Evolutionary conservation across 2,888 invertebrate species (phyloP), one percentile per base, ranked within the genome.

Genomic region (Zonitis immaculata): DNA sequence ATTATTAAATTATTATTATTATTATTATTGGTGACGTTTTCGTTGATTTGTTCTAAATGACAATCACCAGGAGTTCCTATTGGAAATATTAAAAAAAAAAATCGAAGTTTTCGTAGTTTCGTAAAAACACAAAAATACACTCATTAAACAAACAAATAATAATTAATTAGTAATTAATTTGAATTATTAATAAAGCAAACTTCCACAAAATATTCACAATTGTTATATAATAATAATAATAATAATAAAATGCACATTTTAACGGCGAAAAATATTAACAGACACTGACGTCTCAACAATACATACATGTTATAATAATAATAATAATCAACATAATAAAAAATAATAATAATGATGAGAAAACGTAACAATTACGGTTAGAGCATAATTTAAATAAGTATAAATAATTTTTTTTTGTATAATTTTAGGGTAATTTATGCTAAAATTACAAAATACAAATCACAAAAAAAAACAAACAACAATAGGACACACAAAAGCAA

Each of bases 241-340:
- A n/a, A n/a, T n/a, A n/a, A 39, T 47, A 47, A 47, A 47, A 39
- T 47, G 39, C 47, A 47, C 47, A 25, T 39, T 32, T 47, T 47
- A n/a, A 12, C n/a, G 1, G 1, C 35, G 32, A 44, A 42, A 42
- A 48, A 42, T 42, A 28, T 50, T 44, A 50, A 45, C 32, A 35
- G 35, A 35, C 8, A 35, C 32, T 35, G 35, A 35, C 35, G 35
- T 35, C 16, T 8, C 8, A 35, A 35, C 16, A 35, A n/a, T 22
- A 22, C 22, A 22, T 22, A 22, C 5, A 22, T n/a, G n/a, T n/a
- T n/a, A n/a, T n/a, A n/a, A n/a, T n/a, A n/a, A n/a, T n/a, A n/a
- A n/a, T n/a, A n/a, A n/a, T n/a, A n/a, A n/a, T n/a, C n/a, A n/a
- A n/a, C n/a, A 22, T 22, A 22, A 22, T 4, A 4, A 22, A 5